phyloP scores from a whole-genome alignment of 2,888 invertebrate species.

The Chrysina gloriosa region DNA sequence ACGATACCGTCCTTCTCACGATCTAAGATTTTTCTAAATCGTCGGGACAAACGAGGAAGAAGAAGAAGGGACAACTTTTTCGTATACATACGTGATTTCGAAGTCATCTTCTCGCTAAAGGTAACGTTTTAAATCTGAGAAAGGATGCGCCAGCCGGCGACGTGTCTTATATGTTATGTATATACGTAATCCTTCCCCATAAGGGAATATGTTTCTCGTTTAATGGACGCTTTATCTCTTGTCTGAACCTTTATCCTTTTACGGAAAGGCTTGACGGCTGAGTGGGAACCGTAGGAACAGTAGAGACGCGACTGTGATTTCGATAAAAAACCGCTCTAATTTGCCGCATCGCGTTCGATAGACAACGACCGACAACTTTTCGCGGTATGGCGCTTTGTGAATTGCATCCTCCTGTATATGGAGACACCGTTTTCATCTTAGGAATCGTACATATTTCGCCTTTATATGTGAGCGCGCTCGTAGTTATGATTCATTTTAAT shows the following conservation, averaged over 20 bases:
- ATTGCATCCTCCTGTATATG: no score
- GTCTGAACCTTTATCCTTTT: conserved; percentile 39
- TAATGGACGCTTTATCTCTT: conserved; percentile 40
- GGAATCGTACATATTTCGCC: no score
- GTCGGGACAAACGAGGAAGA: background rate
- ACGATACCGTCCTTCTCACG: no score
- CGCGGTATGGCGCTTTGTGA: no score
- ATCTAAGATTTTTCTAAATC: no score
- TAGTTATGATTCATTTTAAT: no score
- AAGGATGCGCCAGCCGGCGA: conserved; percentile 16
- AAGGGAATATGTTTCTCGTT: conserved; percentile 40
- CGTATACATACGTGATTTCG: conserved; percentile 2
- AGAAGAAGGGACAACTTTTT: background rate
- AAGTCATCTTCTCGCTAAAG: background rate
- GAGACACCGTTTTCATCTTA: no score
- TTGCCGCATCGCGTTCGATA: no score
- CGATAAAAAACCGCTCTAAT: background rate
- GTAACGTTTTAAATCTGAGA: conserved; percentile 24
- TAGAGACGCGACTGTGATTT: no score
- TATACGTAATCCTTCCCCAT: conserved; percentile 34
- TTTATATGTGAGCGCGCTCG: no score
- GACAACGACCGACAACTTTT: no score
- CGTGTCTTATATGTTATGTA: conserved; percentile 14
- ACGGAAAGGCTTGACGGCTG: conserved; percentile 31
- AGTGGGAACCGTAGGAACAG: no score